Conservation (phyloP, 2,797 vertebrate species). For the Myripristis murdjan region DNA sequence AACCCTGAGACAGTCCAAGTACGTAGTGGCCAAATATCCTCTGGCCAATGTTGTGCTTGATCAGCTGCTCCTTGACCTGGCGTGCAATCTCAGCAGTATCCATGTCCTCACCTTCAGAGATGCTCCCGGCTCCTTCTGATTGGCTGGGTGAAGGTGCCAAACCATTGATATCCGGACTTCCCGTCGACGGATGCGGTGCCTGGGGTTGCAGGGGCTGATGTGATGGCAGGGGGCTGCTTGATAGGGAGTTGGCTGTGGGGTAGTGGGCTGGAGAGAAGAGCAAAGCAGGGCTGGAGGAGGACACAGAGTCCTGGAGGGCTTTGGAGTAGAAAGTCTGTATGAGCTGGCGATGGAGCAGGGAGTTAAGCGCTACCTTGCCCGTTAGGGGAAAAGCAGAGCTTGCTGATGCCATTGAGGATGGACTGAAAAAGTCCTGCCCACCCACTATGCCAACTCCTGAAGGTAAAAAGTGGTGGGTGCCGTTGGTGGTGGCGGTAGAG, state of each 20-base stretch:
- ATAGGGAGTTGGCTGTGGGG: conserved; percentile 90
- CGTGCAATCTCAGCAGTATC: conserved; percentile 93
- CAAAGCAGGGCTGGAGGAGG: conserved; percentile 84
- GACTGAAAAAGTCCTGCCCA: conserved; percentile 91
- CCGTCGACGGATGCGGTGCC: conserved; percentile 60
- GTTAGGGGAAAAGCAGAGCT: conserved; percentile 90
- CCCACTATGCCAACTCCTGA: conserved; percentile 86
- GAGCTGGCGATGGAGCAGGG: conserved; percentile 93
- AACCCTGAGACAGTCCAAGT: conserved; percentile 92
- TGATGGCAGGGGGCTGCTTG: conserved; percentile 56
- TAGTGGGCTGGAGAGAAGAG: conserved; percentile 92
- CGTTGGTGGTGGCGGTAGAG: conserved; percentile 85
- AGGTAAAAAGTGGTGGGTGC: conserved; percentile 93
- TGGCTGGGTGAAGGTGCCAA: conserved; percentile 91
- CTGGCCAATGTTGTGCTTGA: conserved; percentile 96
- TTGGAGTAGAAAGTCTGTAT: conserved; percentile 96
- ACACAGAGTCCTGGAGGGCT: conserved; percentile 90
- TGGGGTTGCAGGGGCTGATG: conserved; percentile 81
- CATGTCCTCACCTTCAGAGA: conserved; percentile 91
- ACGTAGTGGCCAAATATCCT: conserved; percentile 94
- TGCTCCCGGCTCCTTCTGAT: conserved; percentile 89
- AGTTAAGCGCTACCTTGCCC: conserved; percentile 93
- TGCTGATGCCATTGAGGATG: conserved; percentile 86
- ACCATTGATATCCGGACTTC: conserved; percentile 91
- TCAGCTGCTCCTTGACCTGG: conserved; percentile 94